Evolutionary conservation across 2,113 vertebrate species (phyloP).

Genomic region (Aptenodytes forsteri): DNA sequence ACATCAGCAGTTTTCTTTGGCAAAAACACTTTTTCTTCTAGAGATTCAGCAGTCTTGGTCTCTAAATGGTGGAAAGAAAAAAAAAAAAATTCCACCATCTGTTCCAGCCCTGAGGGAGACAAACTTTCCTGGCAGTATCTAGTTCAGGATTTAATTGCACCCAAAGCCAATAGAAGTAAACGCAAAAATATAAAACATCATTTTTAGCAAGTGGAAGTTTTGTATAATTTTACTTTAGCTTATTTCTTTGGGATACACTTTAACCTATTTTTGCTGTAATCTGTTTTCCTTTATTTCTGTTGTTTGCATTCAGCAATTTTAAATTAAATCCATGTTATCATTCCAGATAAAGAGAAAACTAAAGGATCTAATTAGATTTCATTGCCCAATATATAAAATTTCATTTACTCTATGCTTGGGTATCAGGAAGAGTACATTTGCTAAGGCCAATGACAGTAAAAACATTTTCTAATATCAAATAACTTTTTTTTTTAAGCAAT

Average conservation of each 20-base stretch:
- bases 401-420: background rate
- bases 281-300: background rate
- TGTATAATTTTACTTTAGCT: background rate
- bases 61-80: background rate
- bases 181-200: background rate
- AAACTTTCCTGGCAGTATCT: background rate
- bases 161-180: background rate
- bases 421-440: background rate
- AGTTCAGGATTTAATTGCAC: constrained; percentile 23
- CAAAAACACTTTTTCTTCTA: background rate
- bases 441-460: background rate
- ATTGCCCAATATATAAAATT: background rate
- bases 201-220: background rate
- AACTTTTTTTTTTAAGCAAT: background rate
- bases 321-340: background rate
- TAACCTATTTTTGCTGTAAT: background rate
- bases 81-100: constrained; percentile 8
- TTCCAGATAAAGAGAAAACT: background rate
- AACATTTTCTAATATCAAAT: background rate
- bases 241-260: background rate
- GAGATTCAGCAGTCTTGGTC: background rate
- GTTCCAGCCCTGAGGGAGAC: background rate
- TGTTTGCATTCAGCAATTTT: background rate
- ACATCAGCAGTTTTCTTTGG: constrained; percentile 20
- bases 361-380: background rate